A percentile compares a stretch with the other conserved stretches of the same genome.
Conservation (phyloP, 2,113 vertebrate genomes). For the Gopherus evgoodei region DNA sequence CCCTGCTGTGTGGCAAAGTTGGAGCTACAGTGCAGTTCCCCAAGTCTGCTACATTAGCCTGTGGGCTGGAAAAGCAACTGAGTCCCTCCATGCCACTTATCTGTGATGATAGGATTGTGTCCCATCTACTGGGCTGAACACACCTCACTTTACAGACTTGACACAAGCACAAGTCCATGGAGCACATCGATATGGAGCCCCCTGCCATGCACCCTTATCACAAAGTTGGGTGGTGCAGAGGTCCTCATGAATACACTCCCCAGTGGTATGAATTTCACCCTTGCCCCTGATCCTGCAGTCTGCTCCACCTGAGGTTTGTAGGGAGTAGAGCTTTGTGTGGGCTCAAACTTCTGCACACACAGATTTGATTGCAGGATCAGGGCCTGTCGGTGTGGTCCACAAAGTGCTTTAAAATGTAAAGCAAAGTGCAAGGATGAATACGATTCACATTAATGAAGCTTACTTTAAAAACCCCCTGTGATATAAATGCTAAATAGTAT, state of each 20-base stretch:
- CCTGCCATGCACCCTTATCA: rapidly evolving
- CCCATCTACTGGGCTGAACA: neutral
- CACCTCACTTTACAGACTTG: rapidly evolving
- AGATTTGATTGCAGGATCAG: neutral
- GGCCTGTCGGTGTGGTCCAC: rapidly evolving
- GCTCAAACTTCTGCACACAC: neutral
- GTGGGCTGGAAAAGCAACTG: neutral
- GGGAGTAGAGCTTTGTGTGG: rapidly evolving
- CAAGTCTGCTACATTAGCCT: neutral
- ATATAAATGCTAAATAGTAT: neutral
- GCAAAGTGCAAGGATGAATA: neutral
- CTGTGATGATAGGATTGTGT: neutral
- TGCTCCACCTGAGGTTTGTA: rapidly evolving
- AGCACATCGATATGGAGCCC: rapidly evolving
- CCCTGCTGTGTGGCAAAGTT: no score
- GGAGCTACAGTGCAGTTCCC: neutral
- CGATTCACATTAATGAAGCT: neutral
- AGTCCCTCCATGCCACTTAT: no score
- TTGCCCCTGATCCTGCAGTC: rapidly evolving
- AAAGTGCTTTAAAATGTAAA: neutral
- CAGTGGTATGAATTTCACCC: neutral
- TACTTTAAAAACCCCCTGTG: neutral
- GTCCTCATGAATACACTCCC: neutral
- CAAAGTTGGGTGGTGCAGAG: rapidly evolving
- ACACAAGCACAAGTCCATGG: neutral